These are phyloP conservation scores for Lethrus apterus DNA, from an alignment of 1,140 invertebrate species.

Conservation along the genomic window DNA sequence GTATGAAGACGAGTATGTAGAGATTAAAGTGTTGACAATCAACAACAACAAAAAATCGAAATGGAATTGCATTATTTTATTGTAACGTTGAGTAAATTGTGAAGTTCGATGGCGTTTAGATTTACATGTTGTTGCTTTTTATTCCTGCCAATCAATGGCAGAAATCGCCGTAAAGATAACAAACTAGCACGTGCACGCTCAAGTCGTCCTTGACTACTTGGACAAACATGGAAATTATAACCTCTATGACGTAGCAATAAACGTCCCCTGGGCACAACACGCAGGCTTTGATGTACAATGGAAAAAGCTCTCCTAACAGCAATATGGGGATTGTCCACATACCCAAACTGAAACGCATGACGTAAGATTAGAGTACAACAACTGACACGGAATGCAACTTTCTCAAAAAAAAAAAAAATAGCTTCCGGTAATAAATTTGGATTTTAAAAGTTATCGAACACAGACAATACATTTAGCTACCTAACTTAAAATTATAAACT, in stretches of 20 bases:
- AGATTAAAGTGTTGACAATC: too few species aligned
- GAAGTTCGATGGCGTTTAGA: too few species aligned
- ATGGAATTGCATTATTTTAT: too few species aligned
- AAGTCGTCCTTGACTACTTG: constrained; percentile 53
- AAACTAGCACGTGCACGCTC: constrained; percentile 61
- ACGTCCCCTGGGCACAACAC: constrained; percentile 64
- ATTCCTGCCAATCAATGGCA: constrained; percentile 48
- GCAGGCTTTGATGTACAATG: constrained; percentile 58
- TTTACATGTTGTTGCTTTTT: too few species aligned
- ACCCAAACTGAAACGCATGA: constrained; percentile 61
- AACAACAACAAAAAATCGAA: too few species aligned
- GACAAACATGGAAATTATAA: constrained; percentile 67
- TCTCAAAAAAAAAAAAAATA: too few species aligned
- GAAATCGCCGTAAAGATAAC: constrained; percentile 65
- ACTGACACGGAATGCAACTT: constrained; percentile 47
- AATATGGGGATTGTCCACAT: constrained; percentile 64
- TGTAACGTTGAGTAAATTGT: too few species aligned
- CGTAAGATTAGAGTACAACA: constrained; percentile 58
- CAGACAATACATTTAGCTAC: too few species aligned
- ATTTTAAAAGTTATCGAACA: too few species aligned
- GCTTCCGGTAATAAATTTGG: too few species aligned
- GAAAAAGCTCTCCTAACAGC: constrained; percentile 67
- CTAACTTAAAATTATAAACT: too few species aligned
- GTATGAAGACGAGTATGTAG: too few species aligned
- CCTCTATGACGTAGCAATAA: constrained; percentile 63